Evolutionary conservation across 2,113 vertebrate species (phyloP).

Genomic region (Cyprinus carpio): DNA sequence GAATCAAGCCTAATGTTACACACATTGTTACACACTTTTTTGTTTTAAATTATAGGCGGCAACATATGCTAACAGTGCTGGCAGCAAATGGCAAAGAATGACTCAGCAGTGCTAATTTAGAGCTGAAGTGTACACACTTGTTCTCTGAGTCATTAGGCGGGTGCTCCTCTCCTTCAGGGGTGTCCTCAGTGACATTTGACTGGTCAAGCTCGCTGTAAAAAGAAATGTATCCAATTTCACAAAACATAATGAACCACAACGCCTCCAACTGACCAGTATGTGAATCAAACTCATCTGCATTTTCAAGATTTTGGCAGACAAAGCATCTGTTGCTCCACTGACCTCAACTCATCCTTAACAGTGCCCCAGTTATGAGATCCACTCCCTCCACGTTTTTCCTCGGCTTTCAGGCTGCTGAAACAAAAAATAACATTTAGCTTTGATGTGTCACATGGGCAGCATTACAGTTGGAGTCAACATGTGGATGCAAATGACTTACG

Average conservation of each 20-base stretch:
- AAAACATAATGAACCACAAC: background rate
- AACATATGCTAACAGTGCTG: no score
- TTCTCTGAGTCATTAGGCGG: constrained; percentile 94
- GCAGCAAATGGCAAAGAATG: background rate
- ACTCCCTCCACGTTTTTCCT: constrained; percentile 96
- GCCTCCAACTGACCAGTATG: background rate
- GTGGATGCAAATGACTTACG: constrained; percentile 81
- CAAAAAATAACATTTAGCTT: constrained; percentile 75
- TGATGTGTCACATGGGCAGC: background rate
- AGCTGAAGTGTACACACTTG: constrained; percentile 81
- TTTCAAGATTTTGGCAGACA: background rate
- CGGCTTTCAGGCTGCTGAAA: constrained; percentile 96
- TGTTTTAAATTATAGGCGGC: no score
- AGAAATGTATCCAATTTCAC: background rate
- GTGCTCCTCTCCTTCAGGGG: constrained; percentile 94
- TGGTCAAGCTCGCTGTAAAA: constrained; percentile 90
- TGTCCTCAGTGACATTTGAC: constrained; percentile 91
- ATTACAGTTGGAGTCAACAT: background rate
- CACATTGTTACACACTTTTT: no score
- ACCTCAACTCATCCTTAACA: constrained; percentile 98
- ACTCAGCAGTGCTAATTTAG: constrained; percentile 2
- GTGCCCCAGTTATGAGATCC: constrained; percentile 99
- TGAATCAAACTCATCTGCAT: background rate
- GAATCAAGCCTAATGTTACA: background rate
- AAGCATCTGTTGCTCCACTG: constrained; percentile 48